phyloP scores from a whole-genome alignment of 2,797 vertebrate species.

The Phaenicophaeus curvirostris region DNA sequence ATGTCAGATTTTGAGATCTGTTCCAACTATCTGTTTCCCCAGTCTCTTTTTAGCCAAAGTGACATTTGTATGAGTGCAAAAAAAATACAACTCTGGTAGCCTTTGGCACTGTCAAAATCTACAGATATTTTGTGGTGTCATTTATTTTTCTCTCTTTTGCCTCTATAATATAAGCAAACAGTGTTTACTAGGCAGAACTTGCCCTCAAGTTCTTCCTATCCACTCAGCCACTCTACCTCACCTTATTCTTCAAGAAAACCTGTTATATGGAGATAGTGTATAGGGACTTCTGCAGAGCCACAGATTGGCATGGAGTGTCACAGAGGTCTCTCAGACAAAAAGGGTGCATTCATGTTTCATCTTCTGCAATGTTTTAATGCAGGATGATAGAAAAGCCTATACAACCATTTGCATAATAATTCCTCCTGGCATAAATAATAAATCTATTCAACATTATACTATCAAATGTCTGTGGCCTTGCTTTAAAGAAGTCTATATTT shows the following conservation, averaged over 20 bases:
- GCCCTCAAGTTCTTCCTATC: background rate
- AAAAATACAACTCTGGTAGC: background rate
- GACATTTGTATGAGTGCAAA: background rate
- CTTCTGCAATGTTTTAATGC: background rate
- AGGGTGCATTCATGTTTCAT: background rate
- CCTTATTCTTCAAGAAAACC: background rate
- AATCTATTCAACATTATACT: background rate
- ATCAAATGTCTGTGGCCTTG: background rate
- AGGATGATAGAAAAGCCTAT: background rate
- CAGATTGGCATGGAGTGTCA: background rate
- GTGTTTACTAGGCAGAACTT: background rate
- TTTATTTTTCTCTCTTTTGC: background rate
- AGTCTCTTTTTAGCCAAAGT: background rate
- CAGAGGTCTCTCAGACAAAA: background rate
- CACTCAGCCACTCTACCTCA: background rate
- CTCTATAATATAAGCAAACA: background rate
- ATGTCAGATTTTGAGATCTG: background rate
- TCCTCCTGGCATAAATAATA: background rate
- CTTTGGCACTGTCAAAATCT: background rate
- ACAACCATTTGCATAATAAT: background rate
- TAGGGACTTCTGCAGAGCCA: background rate
- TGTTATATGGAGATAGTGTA: background rate
- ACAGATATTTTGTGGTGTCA: rapidly evolving
- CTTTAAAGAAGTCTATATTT: background rate
- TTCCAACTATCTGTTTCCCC: background rate